phyloP scores from a whole-genome alignment of 2,888 invertebrate species.

The Calameuta filiformis region DNA sequence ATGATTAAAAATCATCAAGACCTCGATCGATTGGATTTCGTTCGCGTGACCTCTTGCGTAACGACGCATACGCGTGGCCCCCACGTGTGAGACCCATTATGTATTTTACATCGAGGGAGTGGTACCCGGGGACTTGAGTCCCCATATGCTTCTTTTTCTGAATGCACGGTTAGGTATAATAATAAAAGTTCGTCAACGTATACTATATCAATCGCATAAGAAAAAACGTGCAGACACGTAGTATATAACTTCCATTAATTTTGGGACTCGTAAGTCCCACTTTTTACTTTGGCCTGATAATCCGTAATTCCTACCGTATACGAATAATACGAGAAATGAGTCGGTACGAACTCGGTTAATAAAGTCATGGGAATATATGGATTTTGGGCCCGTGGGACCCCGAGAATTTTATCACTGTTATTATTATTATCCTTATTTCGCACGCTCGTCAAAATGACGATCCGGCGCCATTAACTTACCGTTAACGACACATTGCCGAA shows the following conservation, averaged over 20 bases:
- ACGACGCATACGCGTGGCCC: not conserved
- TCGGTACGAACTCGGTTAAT: not conserved
- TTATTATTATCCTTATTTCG: not conserved
- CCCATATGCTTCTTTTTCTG: not conserved
- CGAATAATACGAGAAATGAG: not conserved
- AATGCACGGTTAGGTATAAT: not conserved
- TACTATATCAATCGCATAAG: not conserved
- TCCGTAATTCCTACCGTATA: not conserved
- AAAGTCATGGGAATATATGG: not conserved
- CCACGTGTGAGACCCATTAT: not conserved
- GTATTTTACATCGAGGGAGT: not conserved
- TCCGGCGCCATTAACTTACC: not conserved
- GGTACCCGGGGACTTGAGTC: not conserved
- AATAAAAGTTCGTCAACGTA: not conserved
- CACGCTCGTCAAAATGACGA: not conserved
- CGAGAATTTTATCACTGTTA: not conserved
- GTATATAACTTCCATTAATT: not conserved
- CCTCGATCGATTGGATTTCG: constrained; percentile 19
- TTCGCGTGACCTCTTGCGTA: constrained; percentile 3
- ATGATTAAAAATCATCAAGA: constrained; percentile 15
- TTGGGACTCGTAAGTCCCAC: not conserved
- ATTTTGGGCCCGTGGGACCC: not conserved
- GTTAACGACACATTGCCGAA: not conserved
- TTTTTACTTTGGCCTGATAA: not conserved
- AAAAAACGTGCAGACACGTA: not conserved